Conservation (phyloP, 2,797 vertebrate genomes). For the Xyrichtys novacula region DNA sequence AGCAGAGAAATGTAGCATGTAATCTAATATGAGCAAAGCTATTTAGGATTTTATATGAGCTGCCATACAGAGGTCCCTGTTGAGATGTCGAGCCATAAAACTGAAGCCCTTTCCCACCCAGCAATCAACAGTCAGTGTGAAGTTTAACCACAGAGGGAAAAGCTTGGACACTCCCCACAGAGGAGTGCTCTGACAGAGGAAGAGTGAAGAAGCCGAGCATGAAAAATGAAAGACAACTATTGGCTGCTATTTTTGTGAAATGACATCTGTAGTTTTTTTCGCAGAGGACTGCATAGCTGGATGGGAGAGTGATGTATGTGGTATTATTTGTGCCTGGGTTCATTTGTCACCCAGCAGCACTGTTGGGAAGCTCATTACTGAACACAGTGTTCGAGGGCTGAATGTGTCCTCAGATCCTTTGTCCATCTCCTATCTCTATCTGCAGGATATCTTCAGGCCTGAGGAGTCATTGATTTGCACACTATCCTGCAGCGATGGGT, state of each 20-base stretch:
- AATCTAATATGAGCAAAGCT: slow-evolving; percentile 75
- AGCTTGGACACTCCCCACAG: slow-evolving; percentile 39
- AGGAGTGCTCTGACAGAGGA: slow-evolving; percentile 36
- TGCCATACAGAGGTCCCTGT: slow-evolving; percentile 65
- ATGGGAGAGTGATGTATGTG: background rate
- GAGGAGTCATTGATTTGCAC: slow-evolving; percentile 30
- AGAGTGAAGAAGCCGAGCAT: slow-evolving; percentile 3
- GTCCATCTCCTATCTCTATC: slow-evolving; percentile 10
- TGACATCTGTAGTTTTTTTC: slow-evolving; percentile 19
- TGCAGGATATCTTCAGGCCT: slow-evolving; percentile 17
- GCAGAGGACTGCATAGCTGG: slow-evolving; percentile 1
- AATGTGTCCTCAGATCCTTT: slow-evolving; percentile 24
- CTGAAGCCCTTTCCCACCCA: slow-evolving; percentile 58
- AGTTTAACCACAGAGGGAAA: slow-evolving; percentile 61
- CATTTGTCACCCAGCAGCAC: slow-evolving; percentile 18
- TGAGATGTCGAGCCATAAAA: slow-evolving; percentile 70
- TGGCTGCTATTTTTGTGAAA: slow-evolving; percentile 17
- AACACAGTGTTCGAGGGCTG: slow-evolving; percentile 27
- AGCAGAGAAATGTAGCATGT: slow-evolving; percentile 67
- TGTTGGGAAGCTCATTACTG: slow-evolving; percentile 25
- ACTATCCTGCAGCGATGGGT: slow-evolving; percentile 18
- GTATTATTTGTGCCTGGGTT: background rate
- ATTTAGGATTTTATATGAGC: slow-evolving; percentile 76
- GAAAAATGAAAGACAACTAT: background rate
- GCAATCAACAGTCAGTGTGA: slow-evolving; percentile 72